Percentiles rank a stretch among this genome's conserved stretches.
phyloP scores from a whole-genome alignment of 2,113 vertebrate species.

The Lathamus discolor region DNA sequence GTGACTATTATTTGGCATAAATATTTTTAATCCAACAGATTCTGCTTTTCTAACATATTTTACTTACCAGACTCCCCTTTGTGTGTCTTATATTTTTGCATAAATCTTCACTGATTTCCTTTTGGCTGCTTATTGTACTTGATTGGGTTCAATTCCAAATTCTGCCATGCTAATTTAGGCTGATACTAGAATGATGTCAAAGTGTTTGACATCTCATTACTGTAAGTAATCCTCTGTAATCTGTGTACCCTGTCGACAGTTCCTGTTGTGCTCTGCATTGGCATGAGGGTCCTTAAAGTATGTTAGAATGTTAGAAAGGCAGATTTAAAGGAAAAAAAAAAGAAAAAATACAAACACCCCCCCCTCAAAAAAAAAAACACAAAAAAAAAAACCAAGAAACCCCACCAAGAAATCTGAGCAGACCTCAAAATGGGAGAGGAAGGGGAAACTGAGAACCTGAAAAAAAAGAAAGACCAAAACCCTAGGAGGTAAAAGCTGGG shows the following conservation, averaged over 20 bases:
- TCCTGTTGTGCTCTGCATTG: neutral
- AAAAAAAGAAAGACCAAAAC: neutral
- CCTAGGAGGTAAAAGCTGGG: neutral
- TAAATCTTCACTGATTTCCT: neutral
- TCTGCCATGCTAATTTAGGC: neutral
- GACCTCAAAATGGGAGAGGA: slow-evolving; percentile 57
- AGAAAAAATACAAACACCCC: neutral
- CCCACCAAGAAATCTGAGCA: neutral
- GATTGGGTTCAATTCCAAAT: neutral
- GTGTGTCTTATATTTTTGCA: neutral
- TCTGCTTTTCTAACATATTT: slow-evolving; percentile 64
- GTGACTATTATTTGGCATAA: neutral
- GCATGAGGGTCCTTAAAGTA: neutral
- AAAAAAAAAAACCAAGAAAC: too few species aligned
- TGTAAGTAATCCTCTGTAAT: neutral
- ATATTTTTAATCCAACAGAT: neutral
- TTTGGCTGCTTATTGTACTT: neutral
- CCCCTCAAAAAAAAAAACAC: neutral
- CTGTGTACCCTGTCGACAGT: neutral
- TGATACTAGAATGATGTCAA: neutral
- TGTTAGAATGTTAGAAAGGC: slow-evolving; percentile 65
- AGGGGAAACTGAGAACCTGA: slow-evolving; percentile 35
- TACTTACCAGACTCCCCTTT: neutral
- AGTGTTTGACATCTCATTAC: neutral
- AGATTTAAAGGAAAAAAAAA: neutral